Evolutionary conservation across 2,113 vertebrate genomes (phyloP), one percentile per base, ranked within the genome.

Genomic region (Falcunculus frontatus): DNA sequence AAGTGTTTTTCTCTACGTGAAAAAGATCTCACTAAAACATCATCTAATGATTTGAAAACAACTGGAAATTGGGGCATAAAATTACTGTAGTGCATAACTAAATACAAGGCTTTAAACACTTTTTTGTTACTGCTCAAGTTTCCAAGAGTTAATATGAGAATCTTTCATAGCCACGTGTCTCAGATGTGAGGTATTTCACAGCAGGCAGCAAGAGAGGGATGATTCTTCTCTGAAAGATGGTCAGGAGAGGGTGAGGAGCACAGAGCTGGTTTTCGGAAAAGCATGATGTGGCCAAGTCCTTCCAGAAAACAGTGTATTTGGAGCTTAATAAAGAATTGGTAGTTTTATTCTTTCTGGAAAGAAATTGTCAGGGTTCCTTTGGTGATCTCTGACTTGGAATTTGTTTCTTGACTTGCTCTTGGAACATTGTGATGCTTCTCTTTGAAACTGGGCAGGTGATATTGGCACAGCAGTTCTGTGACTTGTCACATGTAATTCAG

Each of bases 341-440:
- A 50, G 35, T 26, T 68, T 23, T 15, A 16, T 49, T 75, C 2
- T 30, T 89, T 79, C 60, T 55, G 13, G 33, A 46, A 12, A 50
- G 37, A 35, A 35, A 39, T 21, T 63, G 35, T 89, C 30, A 19
- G n/a, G 10, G 42, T 35, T 81, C 33, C 19, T 42, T 29, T 64
- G 52, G 69, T 49, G 53, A 53, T 55, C 0, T 0, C 16, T 5
- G 32, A 50, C 17, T 47, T 56, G 32, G 13, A 41, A 6, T 53
- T 37, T 75, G 4, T 41, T 89, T 76, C 78, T 47, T 76, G 41
- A n/a, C 19, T 78, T 53, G 19, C 8, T 69, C 15, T 78, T 57
- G 30, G 26, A 62, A 13, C 1, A 0, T 8, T 42, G 29, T 7
- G 27, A 23, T 74, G 5, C 10, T 63, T 29, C 30, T 41, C 22